Evolutionary conservation across 2,797 vertebrate species (phyloP).

Genomic region (Semaprochilodus insignis): DNA sequence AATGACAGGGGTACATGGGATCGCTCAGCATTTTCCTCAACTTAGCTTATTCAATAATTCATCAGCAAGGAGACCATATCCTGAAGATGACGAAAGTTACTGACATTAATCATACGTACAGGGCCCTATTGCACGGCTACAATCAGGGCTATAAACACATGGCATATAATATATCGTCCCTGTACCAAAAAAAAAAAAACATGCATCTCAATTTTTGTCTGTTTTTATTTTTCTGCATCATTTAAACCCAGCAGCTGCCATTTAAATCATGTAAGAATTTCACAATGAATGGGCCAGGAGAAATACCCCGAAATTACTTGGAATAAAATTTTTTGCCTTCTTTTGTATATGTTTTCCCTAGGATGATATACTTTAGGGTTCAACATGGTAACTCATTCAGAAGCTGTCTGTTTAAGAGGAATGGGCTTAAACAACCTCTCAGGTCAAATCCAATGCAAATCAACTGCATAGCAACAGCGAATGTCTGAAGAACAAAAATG

Average conservation of each 20-base stretch:
- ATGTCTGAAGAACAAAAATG: slow-evolving; percentile 10
- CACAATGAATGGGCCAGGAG: no score
- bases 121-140: background rate
- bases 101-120: slow-evolving; percentile 28
- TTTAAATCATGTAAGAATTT: no score
- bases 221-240: no score
- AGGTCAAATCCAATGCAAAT: slow-evolving; percentile 26
- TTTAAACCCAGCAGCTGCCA: no score
- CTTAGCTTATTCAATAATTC: slow-evolving; percentile 36
- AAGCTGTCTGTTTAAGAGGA: background rate
- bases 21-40: slow-evolving; percentile 25
- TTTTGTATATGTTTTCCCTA: no score
- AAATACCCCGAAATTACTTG: no score
- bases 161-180: background rate
- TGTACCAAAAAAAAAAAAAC: no score
- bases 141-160: background rate
- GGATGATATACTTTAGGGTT: no score
- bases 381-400: background rate
- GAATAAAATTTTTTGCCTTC: no score
- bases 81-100: slow-evolving; percentile 28
- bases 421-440: background rate
- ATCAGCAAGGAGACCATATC: slow-evolving; percentile 18
- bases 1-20: slow-evolving; percentile 14
- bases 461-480: slow-evolving; percentile 17
- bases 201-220: no score